Evolutionary conservation across 1,140 invertebrate genomes (phyloP), one percentile per base, ranked within the genome.

Genomic region (Cydia amplana): DNA sequence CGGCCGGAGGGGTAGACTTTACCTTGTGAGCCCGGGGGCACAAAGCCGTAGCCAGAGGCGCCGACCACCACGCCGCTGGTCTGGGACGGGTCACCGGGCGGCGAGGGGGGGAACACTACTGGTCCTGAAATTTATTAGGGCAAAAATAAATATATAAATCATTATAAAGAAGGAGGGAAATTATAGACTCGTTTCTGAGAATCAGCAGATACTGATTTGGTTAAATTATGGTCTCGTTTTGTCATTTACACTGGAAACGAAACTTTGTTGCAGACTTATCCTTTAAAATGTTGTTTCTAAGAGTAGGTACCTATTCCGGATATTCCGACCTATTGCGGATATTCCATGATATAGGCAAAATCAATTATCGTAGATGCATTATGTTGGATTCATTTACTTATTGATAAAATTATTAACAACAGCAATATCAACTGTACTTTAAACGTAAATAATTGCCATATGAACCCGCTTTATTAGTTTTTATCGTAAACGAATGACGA

Each of bases 41-140:
- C 95, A 84, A 96, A 96, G 82, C 96, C 96, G 82, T 94, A 96
- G 77, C 96, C 96, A 72, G 95, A 96, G 60, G 95, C 96, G 67
- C 96, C 96, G 6, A 95, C 94, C 40, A 96, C 88, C 12, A 96
- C 96, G 20, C 96, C 96, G 80, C 95, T 96, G 43, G 94, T 94
- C 82, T 96, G 95, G 20, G 93, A 92, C 14, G 90, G 90, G 81
- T 94, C 94, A 40, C 94, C 94, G 75, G 94, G 91, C 9, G 95
- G 95, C 46, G 95, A 95, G 12, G 94, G 93, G 28, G 96, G 96
- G 87, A 96, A 96, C 63, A 96, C 87, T 18, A 96, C 95, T 55
- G 96, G 96, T 77, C 96, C 96, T 95, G 93, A 43, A 92, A 82
- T 32, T 65, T 77, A 74, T 67, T 18, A 65, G 32, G 43, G 51